Percentiles rank a stretch among this genome's conserved stretches.
Conservation (phyloP, 2,113 vertebrate genomes). For the Vireo altiloquus region DNA sequence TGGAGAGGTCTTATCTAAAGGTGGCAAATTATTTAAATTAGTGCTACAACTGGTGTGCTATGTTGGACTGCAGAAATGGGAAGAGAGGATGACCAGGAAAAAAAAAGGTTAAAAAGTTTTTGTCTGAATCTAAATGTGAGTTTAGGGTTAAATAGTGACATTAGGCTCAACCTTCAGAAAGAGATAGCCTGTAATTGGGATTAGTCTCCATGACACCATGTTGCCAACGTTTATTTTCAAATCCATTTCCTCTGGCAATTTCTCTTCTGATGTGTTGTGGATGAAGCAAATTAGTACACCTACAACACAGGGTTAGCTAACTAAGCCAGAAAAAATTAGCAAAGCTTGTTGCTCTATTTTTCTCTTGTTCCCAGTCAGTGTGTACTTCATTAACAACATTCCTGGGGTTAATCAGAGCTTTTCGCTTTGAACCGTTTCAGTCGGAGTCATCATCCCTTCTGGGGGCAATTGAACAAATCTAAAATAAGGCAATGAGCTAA, state of each 20-base stretch:
- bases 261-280: neutral
- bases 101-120: neutral
- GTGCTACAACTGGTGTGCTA: neutral
- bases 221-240: neutral
- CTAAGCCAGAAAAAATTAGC: neutral
- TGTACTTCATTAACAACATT: neutral
- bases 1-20: constrained; percentile 33
- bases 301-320: neutral
- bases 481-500: neutral
- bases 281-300: neutral
- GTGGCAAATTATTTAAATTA: constrained; percentile 38
- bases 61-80: neutral
- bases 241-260: neutral
- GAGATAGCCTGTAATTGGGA: neutral
- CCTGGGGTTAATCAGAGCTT: neutral
- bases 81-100: neutral
- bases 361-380: neutral
- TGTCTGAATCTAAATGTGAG: neutral
- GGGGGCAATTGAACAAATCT: neutral
- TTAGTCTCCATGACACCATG: neutral
- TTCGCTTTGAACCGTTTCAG: neutral
- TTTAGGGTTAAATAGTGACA: neutral
- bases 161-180: neutral
- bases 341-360: neutral
- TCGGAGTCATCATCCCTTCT: neutral